Evolutionary conservation across 1,140 invertebrate genomes (phyloP).

Genomic region (Dufourea novaeangliae): DNA sequence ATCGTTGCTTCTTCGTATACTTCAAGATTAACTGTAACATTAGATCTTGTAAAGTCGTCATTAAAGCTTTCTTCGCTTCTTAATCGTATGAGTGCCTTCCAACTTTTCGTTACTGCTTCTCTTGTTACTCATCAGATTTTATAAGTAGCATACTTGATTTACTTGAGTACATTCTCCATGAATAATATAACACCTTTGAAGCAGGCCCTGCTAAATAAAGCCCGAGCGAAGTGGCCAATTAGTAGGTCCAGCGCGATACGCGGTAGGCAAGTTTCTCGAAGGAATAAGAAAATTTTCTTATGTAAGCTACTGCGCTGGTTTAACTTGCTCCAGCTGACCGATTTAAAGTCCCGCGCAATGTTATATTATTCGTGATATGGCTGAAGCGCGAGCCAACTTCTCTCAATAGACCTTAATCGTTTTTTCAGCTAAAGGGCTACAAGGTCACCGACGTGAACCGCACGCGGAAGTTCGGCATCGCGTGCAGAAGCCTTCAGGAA

Average conservation of each 20-base stretch:
- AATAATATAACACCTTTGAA: neutral
- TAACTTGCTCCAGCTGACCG: too few species aligned
- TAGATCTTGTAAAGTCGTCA: too few species aligned
- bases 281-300: neutral
- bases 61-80: too few species aligned
- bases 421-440: conserved; percentile 84
- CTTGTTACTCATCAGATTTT: neutral
- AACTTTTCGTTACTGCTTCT: too few species aligned
- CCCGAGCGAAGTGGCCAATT: neutral
- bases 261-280: neutral
- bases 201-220: neutral
- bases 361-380: neutral
- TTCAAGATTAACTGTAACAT: too few species aligned
- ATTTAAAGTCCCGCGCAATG: neutral
- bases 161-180: neutral
- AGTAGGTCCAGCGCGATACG: neutral
- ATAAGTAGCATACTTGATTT: neutral
- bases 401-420: neutral
- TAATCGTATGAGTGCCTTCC: too few species aligned
- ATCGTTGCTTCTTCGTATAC: too few species aligned
- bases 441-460: conserved; percentile 87
- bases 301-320: neutral
- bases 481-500: conserved; percentile 84
- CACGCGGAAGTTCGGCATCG: conserved; percentile 86
- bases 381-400: neutral